A percentile compares a stretch with the other conserved stretches of the same genome.
phyloP scores from a whole-genome alignment of 2,888 invertebrate species.

The Tipula vernalis region DNA sequence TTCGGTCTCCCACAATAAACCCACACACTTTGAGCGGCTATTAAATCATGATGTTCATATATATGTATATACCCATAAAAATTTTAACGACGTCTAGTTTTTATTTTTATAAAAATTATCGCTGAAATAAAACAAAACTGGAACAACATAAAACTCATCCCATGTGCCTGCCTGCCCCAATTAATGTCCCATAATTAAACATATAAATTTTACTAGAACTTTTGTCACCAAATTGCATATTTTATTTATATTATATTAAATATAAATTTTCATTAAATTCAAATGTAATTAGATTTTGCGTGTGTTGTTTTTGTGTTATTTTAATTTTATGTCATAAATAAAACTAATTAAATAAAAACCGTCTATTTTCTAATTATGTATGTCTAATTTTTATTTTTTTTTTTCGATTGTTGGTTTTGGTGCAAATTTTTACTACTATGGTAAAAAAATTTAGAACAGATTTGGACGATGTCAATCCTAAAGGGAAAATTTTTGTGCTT shows the following conservation, averaged over 20 bases:
- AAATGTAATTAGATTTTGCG: not conserved
- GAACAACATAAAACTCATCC: not conserved
- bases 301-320: not conserved
- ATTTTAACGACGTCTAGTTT: not conserved
- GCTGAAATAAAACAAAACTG: not conserved
- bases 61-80: not conserved
- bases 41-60: not conserved
- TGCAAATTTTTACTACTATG: not conserved
- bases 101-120: not conserved
- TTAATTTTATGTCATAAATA: not conserved
- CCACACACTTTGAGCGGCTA: not conserved
- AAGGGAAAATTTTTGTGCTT: not conserved
- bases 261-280: not conserved
- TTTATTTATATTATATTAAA: not conserved
- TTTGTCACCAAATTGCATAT: not conserved
- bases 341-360: not conserved
- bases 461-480: not conserved
- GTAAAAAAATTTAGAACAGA: not conserved
- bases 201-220: not conserved
- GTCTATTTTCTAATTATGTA: not conserved
- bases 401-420: not conserved
- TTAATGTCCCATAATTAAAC: not conserved
- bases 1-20: not conserved
- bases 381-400: not conserved
- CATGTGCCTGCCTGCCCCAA: not conserved